Evolutionary conservation across 2,113 vertebrate species (phyloP), one percentile per base, ranked within the genome.

Genomic region (Peucedramus taeniatus): DNA sequence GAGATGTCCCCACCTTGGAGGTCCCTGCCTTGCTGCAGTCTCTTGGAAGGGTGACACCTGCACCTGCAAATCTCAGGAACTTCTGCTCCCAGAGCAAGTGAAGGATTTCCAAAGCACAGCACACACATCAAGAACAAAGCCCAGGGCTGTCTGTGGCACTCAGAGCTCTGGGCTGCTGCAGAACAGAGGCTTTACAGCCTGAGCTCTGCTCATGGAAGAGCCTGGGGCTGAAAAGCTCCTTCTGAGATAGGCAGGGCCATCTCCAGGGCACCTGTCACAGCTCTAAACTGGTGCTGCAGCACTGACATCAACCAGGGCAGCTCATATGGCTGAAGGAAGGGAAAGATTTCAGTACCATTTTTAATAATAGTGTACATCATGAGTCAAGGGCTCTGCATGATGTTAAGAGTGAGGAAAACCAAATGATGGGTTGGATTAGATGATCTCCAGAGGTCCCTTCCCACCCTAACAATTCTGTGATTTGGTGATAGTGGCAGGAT

Each of bases 361-460:
- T 37, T 23, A 71, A 35, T 35, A 14, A 31, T 1, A 50, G 6
- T 1, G 7, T 24, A 5, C 13, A 19, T 8, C 17, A 31, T 0
- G 7, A 79, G 15, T 49, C 28, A 51, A 51, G n/a, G 40, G 39
- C 50, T 70, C n/a, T 30, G 10, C 8, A 15, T 49, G 57, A 37
- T 44, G 27, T 6, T 39, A 50, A 33, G 44, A 69, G 30, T 19
- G 15, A 83, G 63, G 19, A 35, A 54, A 65, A 74, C 11, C 1
- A 33, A 64, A 0, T 8, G 9, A 45, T 59, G 23, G 23, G 23
- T 15, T 66, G 69, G 19, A 21, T 74, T 23, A 33, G 15, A 9
- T 39, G 23, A 45, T 45, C 23, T 51, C 23, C 37, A 57, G 66
- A 57, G 18, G 17, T 49, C 8, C 18, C 13, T 74, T 74, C 69